A percentile compares a stretch with the other conserved stretches of the same genome.
These are phyloP conservation scores for Dromius quadrimaculatus DNA, from an alignment of 2,888 invertebrate genomes.

Conservation along the genomic window DNA sequence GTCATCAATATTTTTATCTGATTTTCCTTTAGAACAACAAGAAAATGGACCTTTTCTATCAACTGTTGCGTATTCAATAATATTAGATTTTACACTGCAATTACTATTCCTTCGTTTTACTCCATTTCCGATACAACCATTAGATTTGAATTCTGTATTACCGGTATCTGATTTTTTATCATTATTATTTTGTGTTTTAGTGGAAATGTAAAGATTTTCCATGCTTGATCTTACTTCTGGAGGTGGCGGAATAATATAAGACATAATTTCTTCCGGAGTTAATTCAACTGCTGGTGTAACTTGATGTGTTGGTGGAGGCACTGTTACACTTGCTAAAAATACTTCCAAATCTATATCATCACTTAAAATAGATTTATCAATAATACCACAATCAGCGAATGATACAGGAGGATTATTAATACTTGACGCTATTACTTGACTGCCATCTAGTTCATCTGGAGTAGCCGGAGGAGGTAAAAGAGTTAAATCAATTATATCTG, in stretches of 20 bases:
- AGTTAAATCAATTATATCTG: slow-evolving; percentile 91
- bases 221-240: slow-evolving; percentile 66
- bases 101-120: slow-evolving; percentile 68
- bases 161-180: slow-evolving; percentile 19
- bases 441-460: slow-evolving; percentile 82
- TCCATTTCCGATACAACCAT: slow-evolving; percentile 46
- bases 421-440: slow-evolving; percentile 75
- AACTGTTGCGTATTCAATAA: slow-evolving; percentile 80
- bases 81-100: slow-evolving; percentile 67
- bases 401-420: slow-evolving; percentile 81
- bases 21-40: slow-evolving; percentile 75
- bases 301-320: slow-evolving; percentile 84
- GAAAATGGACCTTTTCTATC: slow-evolving; percentile 81
- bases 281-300: slow-evolving; percentile 81
- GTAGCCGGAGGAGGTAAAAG: slow-evolving; percentile 89
- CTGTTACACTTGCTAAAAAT: slow-evolving; percentile 84
- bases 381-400: slow-evolving; percentile 75
- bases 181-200: slow-evolving; percentile 49
- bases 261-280: slow-evolving; percentile 86
- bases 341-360: slow-evolving; percentile 79
- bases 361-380: slow-evolving; percentile 63
- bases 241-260: slow-evolving; percentile 86
- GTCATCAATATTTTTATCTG: slow-evolving; percentile 67
- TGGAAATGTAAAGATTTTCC: slow-evolving; percentile 56
- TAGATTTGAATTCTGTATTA: slow-evolving; percentile 11